Evolutionary conservation across 2,113 vertebrate genomes (phyloP).

Genomic region (Gymnorhina tibicen): DNA sequence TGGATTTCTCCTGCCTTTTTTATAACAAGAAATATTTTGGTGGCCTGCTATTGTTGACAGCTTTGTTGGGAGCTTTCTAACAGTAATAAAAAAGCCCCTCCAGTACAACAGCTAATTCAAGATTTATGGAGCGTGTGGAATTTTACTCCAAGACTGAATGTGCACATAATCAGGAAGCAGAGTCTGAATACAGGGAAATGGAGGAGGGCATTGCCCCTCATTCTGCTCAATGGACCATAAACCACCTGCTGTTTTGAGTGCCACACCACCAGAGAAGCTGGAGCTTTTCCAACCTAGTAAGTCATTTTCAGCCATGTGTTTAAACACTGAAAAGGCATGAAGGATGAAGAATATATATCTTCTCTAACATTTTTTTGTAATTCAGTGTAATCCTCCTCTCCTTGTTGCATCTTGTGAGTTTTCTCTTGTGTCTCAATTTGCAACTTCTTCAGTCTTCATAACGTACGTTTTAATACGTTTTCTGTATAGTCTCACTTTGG

Average conservation of each 20-base stretch:
- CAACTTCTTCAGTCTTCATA: background rate
- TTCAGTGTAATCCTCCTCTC: background rate
- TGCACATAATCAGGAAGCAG: background rate
- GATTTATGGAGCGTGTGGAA: conserved; percentile 38
- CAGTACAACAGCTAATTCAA: conserved; percentile 20
- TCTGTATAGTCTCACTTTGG: background rate
- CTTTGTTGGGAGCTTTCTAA: conserved; percentile 34
- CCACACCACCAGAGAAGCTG: background rate
- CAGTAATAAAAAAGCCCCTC: background rate
- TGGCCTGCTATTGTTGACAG: conserved; percentile 13
- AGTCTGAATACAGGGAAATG: background rate
- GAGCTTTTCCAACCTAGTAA: background rate
- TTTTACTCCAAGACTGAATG: background rate
- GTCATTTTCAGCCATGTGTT: background rate
- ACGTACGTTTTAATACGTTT: background rate
- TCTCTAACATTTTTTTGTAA: background rate
- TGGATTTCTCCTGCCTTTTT: background rate
- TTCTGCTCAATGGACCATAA: background rate
- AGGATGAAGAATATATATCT: background rate
- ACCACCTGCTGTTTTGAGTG: background rate
- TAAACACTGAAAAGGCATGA: background rate
- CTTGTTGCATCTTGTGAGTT: background rate
- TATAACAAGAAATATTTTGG: conserved; percentile 25
- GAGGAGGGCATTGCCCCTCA: background rate
- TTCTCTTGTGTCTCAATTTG: background rate